A percentile compares a stretch with the other conserved stretches of the same genome.
Conservation (phyloP, 2,888 invertebrate genomes). For the Lithophane socia region DNA sequence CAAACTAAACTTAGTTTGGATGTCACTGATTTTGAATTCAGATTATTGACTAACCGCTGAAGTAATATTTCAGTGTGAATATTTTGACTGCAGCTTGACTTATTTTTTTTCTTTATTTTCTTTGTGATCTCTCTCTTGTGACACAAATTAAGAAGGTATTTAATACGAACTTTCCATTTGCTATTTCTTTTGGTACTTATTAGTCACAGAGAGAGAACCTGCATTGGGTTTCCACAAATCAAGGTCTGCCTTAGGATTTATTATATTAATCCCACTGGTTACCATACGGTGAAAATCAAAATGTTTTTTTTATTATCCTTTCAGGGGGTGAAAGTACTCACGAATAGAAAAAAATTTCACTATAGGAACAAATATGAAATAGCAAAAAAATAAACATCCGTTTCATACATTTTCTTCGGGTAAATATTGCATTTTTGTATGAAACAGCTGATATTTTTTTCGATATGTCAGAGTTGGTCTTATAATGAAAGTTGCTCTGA, state of each 20-base stretch:
- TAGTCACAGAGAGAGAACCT: background rate
- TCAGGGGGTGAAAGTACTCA: too few relatives aligned
- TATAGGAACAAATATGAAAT: too few relatives aligned
- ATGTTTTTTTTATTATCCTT: too few relatives aligned
- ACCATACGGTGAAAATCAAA: too few relatives aligned
- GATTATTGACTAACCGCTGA: slow-evolving; percentile 17
- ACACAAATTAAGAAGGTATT: background rate
- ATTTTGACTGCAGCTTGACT: background rate
- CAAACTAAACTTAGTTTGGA: slow-evolving; percentile 33
- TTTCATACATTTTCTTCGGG: too few relatives aligned
- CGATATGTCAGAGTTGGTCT: too few relatives aligned
- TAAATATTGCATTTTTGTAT: too few relatives aligned
- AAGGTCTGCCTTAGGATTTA: background rate
- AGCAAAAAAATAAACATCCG: too few relatives aligned
- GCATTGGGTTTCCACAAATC: background rate
- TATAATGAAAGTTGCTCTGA: too few relatives aligned
- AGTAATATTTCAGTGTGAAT: background rate
- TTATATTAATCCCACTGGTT: background rate
- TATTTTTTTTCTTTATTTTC: background rate
- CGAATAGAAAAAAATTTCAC: too few relatives aligned
- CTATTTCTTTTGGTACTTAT: background rate
- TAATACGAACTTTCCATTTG: background rate
- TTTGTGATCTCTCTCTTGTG: background rate
- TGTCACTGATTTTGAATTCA: slow-evolving; percentile 33
- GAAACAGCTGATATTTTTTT: too few relatives aligned